phyloP scores from a whole-genome alignment of 2,888 invertebrate genomes.

The Macrophya annulata region DNA sequence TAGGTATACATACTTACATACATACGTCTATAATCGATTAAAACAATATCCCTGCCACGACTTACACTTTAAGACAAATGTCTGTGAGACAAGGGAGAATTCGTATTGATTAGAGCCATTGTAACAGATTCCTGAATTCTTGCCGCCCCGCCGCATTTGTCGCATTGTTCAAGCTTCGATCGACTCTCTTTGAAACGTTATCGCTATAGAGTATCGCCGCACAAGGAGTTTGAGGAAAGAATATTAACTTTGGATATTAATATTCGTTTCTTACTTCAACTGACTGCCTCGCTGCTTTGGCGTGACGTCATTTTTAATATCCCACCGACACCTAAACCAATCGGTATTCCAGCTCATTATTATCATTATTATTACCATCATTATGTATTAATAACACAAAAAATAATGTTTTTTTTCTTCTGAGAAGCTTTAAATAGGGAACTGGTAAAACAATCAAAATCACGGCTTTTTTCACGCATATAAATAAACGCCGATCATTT shows the following conservation, averaged over 20 bases:
- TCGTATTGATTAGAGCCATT: slow-evolving; percentile 53
- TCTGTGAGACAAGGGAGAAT: slow-evolving; percentile 38
- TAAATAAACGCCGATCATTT: too few species aligned
- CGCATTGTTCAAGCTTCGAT: slow-evolving; percentile 50
- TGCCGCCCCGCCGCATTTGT: slow-evolving; percentile 43
- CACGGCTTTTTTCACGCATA: too few species aligned
- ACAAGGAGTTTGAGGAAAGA: slow-evolving; percentile 18
- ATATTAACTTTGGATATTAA: slow-evolving; percentile 39
- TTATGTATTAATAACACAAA: not conserved
- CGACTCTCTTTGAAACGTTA: slow-evolving; percentile 46
- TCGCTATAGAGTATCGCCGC: slow-evolving; percentile 11
- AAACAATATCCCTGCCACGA: slow-evolving; percentile 58
- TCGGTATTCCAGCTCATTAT: not conserved
- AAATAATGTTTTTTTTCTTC: too few species aligned
- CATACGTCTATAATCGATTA: slow-evolving; percentile 25
- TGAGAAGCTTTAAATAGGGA: too few species aligned
- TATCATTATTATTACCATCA: not conserved
- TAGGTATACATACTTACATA: too few species aligned
- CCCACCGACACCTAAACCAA: not conserved
- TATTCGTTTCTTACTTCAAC: slow-evolving; percentile 42
- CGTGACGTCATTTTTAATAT: slow-evolving; percentile 48
- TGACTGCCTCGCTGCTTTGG: not conserved
- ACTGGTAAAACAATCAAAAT: too few species aligned
- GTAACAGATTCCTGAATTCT: slow-evolving; percentile 52
- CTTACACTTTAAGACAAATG: slow-evolving; percentile 65